Conservation (phyloP, 2,797 vertebrate species). For the Varecia variegata region DNA sequence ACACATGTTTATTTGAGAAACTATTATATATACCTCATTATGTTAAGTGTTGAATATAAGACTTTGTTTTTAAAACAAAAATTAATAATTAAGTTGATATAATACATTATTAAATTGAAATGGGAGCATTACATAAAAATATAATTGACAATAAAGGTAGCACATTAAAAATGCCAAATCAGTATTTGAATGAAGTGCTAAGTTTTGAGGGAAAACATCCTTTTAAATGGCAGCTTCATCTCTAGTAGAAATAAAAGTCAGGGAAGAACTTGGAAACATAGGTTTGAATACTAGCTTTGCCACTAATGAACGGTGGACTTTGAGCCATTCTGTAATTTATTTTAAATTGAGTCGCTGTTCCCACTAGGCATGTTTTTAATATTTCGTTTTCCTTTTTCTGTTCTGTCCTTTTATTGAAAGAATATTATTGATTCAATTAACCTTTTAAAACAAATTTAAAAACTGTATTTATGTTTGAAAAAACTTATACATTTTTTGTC, state of each 20-base stretch:
- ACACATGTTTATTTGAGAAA: neutral
- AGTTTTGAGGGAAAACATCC: neutral
- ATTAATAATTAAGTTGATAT: neutral
- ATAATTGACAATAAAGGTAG: neutral
- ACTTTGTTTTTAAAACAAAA: neutral
- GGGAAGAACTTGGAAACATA: neutral
- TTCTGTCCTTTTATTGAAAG: neutral
- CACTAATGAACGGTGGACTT: neutral
- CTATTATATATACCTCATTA: neutral
- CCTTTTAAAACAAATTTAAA: slow-evolving; percentile 4
- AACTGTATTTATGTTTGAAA: neutral
- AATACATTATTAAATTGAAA: neutral
- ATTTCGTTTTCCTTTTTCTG: neutral
- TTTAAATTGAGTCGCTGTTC: neutral
- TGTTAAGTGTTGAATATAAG: neutral
- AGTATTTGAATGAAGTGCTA: neutral
- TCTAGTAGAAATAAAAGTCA: neutral
- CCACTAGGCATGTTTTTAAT: neutral
- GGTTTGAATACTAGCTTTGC: neutral
- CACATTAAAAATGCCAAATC: neutral
- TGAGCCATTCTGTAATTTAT: neutral
- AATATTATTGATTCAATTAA: neutral
- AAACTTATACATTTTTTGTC: neutral
- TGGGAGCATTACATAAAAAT: neutral
- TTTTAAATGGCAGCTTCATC: neutral